These are phyloP conservation scores for Drosophila affinis DNA, from an alignment of 2,888 invertebrate species.

Conservation along the genomic window DNA sequence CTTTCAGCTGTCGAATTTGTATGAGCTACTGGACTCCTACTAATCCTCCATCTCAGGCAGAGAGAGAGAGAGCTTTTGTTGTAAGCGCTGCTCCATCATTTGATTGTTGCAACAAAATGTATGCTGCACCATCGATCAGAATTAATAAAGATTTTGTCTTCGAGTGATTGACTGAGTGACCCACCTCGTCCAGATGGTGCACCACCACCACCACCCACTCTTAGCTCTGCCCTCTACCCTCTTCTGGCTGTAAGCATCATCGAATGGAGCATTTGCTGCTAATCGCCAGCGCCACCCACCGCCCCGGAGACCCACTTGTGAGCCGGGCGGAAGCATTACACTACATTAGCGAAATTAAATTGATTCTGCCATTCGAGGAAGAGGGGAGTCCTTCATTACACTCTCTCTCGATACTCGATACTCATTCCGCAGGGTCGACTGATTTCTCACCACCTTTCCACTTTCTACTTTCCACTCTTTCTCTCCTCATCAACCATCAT, in stretches of 20 bases:
- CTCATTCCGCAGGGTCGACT: not conserved
- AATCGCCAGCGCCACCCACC: slow-evolving; percentile 53
- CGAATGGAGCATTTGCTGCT: slow-evolving; percentile 74
- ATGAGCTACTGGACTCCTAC: slow-evolving; percentile 55
- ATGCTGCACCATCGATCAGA: slow-evolving; percentile 84
- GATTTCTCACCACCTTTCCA: slow-evolving; percentile 62
- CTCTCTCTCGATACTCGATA: not conserved
- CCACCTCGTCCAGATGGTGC: slow-evolving; percentile 39
- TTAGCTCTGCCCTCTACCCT: not conserved
- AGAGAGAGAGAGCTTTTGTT: slow-evolving; percentile 46
- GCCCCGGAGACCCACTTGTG: slow-evolving; percentile 36
- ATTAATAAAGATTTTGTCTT: slow-evolving; percentile 83
- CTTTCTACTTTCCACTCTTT: slow-evolving; percentile 21
- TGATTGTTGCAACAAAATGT: slow-evolving; percentile 77
- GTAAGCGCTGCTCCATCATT: slow-evolving; percentile 79
- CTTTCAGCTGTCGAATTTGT: slow-evolving; percentile 80
- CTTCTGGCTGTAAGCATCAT: slow-evolving; percentile 46
- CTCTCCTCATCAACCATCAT: not conserved
- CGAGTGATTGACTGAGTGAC: slow-evolving; percentile 44
- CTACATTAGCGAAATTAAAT: slow-evolving; percentile 83
- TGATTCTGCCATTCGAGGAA: slow-evolving; percentile 51
- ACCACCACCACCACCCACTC: slow-evolving; percentile 5
- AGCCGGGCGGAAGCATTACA: slow-evolving; percentile 61
- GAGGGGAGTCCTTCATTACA: not conserved
- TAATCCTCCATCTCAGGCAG: slow-evolving; percentile 1